Evolutionary conservation across 2,888 invertebrate genomes (phyloP), one percentile per base, ranked within the genome.

Genomic region (Biston betularia): DNA sequence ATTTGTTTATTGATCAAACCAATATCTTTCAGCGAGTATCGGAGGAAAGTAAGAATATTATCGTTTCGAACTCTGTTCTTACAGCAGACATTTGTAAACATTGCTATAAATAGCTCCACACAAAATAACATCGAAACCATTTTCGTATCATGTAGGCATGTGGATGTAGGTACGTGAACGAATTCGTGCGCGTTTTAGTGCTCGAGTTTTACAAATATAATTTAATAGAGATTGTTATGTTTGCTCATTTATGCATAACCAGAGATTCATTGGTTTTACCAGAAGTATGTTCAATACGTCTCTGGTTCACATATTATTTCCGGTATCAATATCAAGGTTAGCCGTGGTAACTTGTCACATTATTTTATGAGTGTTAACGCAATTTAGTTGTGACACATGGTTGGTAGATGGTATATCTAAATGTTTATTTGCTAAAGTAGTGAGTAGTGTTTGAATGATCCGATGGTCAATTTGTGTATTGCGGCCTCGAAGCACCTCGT

Each of bases 81-180:
- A 74, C 77, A 76, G 76, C 74, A 78, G 74, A 71, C 73, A n/a
- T n/a, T 24, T 76, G 75, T 80, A 84, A 85, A 86, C 84, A 84
- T 70, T 75, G 66, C 79, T 86, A 84, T 82, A 81, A 84, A 86
- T 88, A 87, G 79, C 78, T 70, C 60, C 75, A 78, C 75, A 80
- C 79, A 80, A 83, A 84, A 82, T 82, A 82, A 78, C 79, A 81
- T 61, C 61, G 75, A 75, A 69, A 74, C 71, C 78, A 76, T 76
- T 80, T 78, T 79, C 73, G 79, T 78, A 45, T 60, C 59, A 33
- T 58, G 62, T 38, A 38, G 38, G 6, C 38, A 38, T 38, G 38
- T 6, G 9, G 38, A 38, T 38, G 38, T 6, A 38, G 38, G 38
- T 38, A 42, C 49, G 49, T 63, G n/a, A 57, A 52, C 45, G 12